Evolutionary conservation across 2,888 invertebrate species (phyloP).

Genomic region (Rotaria macrura): DNA sequence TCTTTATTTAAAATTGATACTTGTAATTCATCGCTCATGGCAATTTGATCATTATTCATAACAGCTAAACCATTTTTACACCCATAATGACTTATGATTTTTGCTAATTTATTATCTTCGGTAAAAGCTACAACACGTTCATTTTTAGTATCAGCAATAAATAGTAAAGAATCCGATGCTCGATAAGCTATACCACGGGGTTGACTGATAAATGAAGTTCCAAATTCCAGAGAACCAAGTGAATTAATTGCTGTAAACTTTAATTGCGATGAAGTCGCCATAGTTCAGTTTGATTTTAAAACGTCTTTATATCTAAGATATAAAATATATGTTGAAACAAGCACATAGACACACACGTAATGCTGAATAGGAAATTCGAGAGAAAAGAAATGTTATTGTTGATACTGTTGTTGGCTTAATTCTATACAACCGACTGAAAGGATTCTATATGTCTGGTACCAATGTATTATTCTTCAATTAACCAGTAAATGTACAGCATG

Average conservation of each 20-base stretch:
- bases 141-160: neutral
- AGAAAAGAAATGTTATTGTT: neutral
- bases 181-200: slow-evolving; percentile 11
- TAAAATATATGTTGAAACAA: too few relatives aligned
- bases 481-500: neutral
- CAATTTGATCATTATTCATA: neutral
- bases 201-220: neutral
- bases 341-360: neutral
- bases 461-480: neutral
- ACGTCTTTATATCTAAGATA: too few relatives aligned
- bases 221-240: neutral
- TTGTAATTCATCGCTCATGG: neutral
- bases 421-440: neutral
- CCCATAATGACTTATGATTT: slow-evolving; percentile 10
- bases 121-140: slow-evolving; percentile 20
- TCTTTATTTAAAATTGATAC: neutral
- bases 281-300: neutral
- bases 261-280: neutral
- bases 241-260: neutral
- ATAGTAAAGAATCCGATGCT: neutral
- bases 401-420: neutral
- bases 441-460: neutral
- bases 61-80: neutral
- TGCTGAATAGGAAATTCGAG: neutral
- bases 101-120: slow-evolving; percentile 17